Evolutionary conservation across 2,113 vertebrate genomes (phyloP), one percentile per base, ranked within the genome.

Genomic region (Bos indicus): DNA sequence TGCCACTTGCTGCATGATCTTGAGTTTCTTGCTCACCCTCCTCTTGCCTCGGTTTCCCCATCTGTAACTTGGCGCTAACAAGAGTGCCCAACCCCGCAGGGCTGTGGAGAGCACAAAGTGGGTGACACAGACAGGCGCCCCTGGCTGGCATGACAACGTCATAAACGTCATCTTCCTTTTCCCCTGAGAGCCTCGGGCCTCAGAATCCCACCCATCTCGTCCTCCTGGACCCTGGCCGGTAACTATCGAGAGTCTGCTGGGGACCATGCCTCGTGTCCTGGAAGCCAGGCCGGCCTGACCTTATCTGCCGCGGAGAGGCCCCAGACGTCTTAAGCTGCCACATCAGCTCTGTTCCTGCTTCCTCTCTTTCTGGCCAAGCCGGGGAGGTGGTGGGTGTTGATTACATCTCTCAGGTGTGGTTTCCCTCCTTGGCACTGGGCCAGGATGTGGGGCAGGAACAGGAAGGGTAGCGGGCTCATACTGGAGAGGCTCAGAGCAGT

Each of bases 241-340:
- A 8, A 77, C 19, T 17, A 4, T 14, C 0, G 19, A 80, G 67
- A 17, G 51, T n/a, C 59, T 16, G 21, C 17, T 23, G 7, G 9
- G 43, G n/a, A 92, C 88, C 46, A 3, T 0, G 17, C 51, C 51
- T 25, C 1, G 1, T 16, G n/a, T 81, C 16, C 21, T 0, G 12
- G 48, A n/a, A 11, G 71, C 59, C 52, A 26, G 78, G 57, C 57
- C 6, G 7, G 51, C 59, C 82, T 51, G 81, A 26, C 11, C 36
- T 25, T 4, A 4, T 64, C 85, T 4, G 9, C 57, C 14, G 0
- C 17, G 16, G 78, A 4, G 36, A 30, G 56, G 16, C 23, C 51
- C 52, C 88, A 16, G n/a, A 19, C 6, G 0, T 6, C 36, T 19
- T 14, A 16, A 12, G 15, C 82, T 43, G 57, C 52, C 82, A 28